Evolutionary conservation across 2,888 invertebrate genomes (phyloP).

Genomic region (Euzetes globulus): DNA sequence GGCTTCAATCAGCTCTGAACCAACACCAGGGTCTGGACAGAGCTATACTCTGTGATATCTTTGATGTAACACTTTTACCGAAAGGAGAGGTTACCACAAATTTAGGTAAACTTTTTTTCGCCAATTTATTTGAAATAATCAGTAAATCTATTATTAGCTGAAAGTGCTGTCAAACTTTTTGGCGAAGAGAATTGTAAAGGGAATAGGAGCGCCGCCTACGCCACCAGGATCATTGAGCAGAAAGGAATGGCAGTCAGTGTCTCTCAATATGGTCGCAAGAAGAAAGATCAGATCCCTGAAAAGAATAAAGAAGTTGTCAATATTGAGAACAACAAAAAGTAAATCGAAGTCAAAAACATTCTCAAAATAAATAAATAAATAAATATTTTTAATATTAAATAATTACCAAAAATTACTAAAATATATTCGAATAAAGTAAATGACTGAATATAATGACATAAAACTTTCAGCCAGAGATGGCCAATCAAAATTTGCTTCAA

Average conservation of each 20-base stretch:
- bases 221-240: neutral
- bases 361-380: too few species aligned
- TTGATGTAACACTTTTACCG: neutral
- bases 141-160: neutral
- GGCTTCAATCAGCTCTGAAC: neutral
- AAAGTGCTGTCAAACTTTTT: neutral
- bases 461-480: too few species aligned
- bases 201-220: neutral
- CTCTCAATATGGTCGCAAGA: neutral
- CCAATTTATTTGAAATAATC: neutral
- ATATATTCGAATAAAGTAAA: too few species aligned
- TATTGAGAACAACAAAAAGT: too few species aligned
- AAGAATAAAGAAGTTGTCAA: too few species aligned
- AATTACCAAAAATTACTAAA: too few species aligned
- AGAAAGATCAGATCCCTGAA: neutral
- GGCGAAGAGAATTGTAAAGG: neutral
- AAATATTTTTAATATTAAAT: too few species aligned
- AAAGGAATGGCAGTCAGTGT: conserved; percentile 4
- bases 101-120: neutral
- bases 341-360: too few species aligned
- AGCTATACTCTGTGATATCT: neutral
- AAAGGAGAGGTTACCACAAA: neutral
- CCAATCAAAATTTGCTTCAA: too few species aligned
- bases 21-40: neutral
- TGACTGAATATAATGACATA: too few species aligned